These are phyloP conservation scores for Hephaestus fuliginosus DNA, from an alignment of 2,797 vertebrate genomes.

Conservation along the genomic window DNA sequence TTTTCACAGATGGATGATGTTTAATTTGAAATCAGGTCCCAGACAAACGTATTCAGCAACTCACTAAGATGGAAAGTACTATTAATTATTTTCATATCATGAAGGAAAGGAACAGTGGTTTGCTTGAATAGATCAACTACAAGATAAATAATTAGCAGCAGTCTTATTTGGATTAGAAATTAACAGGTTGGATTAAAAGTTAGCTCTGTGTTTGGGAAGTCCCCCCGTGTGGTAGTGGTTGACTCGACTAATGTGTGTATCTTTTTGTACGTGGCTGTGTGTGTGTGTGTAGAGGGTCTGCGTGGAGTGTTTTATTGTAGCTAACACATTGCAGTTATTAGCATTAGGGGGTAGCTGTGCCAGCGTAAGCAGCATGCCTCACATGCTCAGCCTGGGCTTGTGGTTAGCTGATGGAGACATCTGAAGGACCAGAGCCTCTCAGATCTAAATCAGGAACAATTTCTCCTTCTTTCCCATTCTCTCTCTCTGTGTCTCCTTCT, in stretches of 20 bases:
- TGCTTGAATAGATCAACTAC: neutral
- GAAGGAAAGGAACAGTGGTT: neutral
- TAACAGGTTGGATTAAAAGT: conserved; percentile 45
- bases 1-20: conserved; percentile 39
- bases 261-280: conserved; percentile 27
- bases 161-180: conserved; percentile 49
- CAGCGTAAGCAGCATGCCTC: conserved; percentile 84
- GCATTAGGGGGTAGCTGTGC: conserved; percentile 79
- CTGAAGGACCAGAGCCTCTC: conserved; percentile 84
- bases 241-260: conserved; percentile 40
- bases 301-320: conserved; percentile 79
- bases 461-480: conserved; percentile 69
- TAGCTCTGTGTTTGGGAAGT: conserved; percentile 48
- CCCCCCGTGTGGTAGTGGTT: conserved; percentile 34
- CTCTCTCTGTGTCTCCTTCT: conserved; percentile 45
- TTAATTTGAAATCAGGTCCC: conserved; percentile 32
- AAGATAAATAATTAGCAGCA: conserved; percentile 11
- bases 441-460: conserved; percentile 86
- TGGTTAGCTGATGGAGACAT: conserved; percentile 87
- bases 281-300: conserved; percentile 48
- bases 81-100: conserved; percentile 7
- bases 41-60: conserved; percentile 1
- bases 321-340: conserved; percentile 88
- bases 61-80: conserved; percentile 20
- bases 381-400: conserved; percentile 84